Conservation (phyloP, 2,113 vertebrate species). For the Phrynosoma blainvillii region DNA sequence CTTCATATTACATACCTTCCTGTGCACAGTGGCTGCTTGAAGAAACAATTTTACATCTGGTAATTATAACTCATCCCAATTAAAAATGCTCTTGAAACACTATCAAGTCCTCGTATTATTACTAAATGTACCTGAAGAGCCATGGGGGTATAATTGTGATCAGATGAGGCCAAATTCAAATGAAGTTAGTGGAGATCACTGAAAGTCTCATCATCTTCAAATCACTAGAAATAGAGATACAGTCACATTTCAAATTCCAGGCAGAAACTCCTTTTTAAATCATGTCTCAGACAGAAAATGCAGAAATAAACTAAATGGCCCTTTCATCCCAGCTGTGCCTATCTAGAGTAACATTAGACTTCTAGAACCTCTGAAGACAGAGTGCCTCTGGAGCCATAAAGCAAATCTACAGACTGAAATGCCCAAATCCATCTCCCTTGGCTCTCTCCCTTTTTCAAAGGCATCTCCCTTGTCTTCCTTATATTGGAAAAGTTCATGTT, state of each 20-base stretch:
- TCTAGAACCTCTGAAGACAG: not conserved
- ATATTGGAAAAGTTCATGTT: no score
- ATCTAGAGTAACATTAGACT: not conserved
- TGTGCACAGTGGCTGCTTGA: slow-evolving; percentile 35
- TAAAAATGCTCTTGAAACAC: slow-evolving; percentile 49
- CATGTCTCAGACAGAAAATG: not conserved
- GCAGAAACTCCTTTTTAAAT: not conserved
- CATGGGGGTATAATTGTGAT: slow-evolving; percentile 25
- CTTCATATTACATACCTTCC: slow-evolving; percentile 53
- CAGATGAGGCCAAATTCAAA: slow-evolving; percentile 42
- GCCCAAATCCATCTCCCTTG: no score
- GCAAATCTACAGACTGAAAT: no score
- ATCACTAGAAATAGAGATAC: no score
- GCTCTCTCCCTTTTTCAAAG: no score
- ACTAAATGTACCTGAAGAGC: slow-evolving; percentile 46
- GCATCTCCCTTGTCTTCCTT: no score
- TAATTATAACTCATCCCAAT: slow-evolving; percentile 60
- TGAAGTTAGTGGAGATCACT: not conserved
- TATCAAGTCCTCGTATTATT: slow-evolving; percentile 27
- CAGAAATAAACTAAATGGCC: not conserved
- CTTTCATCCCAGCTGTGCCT: not conserved
- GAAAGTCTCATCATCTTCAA: slow-evolving; percentile 42
- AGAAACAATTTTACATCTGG: slow-evolving; percentile 43
- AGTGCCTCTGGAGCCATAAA: not conserved
- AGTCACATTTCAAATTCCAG: slow-evolving; percentile 45